Conservation (phyloP, 2,888 invertebrate species). For the Liopterus haemorrhoidalis region DNA sequence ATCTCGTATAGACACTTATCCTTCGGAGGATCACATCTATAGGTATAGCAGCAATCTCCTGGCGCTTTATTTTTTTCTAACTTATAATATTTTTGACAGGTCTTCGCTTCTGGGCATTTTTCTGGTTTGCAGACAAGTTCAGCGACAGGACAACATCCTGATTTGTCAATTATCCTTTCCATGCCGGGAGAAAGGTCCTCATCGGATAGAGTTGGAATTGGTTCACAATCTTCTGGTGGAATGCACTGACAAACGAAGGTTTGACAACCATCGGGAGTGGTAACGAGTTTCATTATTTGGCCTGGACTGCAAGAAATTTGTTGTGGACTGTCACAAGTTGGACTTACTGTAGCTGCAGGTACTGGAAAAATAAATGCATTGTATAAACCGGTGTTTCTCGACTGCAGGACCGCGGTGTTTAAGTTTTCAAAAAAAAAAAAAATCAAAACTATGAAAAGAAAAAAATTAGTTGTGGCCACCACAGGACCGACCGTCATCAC, state of each 20-base stretch:
- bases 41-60: constrained; percentile 59
- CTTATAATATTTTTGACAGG: constrained; percentile 56
- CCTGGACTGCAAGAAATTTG: constrained; percentile 65
- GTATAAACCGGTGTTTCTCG: no score
- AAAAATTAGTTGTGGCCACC: no score
- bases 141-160: constrained; percentile 67
- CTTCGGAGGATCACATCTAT: constrained; percentile 62
- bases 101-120: constrained; percentile 56
- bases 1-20: constrained; percentile 60
- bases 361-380: no score
- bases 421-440: no score
- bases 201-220: constrained; percentile 30
- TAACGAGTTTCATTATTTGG: constrained; percentile 64
- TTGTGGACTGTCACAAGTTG: constrained; percentile 59
- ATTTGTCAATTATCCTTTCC: constrained; percentile 50
- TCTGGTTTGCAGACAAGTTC: constrained; percentile 56
- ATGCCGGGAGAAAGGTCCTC: constrained; percentile 58
- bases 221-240: constrained; percentile 63
- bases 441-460: no score
- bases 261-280: constrained; percentile 60
- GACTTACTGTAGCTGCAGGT: constrained; percentile 48
- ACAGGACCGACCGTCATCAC: no score
- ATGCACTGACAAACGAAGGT: constrained; percentile 73
- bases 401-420: no score
- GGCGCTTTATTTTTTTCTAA: constrained; percentile 38